Evolutionary conservation across 2,797 vertebrate genomes (phyloP).

Genomic region (Distichodus sexfasciatus): DNA sequence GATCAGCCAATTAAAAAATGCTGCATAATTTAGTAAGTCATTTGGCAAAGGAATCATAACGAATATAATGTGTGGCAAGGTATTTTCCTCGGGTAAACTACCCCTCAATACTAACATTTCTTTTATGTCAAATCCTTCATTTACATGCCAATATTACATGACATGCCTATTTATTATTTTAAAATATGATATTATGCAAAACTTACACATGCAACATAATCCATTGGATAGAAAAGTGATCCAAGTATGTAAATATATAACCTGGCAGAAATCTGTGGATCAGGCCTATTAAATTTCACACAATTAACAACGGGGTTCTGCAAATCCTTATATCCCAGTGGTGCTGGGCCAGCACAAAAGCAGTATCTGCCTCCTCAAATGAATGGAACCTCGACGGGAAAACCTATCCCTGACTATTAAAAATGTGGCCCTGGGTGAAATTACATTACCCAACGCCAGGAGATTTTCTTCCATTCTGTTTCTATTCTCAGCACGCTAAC

Average conservation of each 20-base stretch:
- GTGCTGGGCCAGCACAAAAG: slow-evolving; percentile 67
- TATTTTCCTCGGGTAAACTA: slow-evolving; percentile 49
- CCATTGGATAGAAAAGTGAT: background rate
- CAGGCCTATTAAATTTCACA: slow-evolving; percentile 62
- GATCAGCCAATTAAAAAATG: slow-evolving; percentile 73
- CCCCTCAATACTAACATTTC: slow-evolving; percentile 31
- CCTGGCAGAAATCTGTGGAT: slow-evolving; percentile 55
- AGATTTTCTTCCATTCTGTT: slow-evolving; percentile 61
- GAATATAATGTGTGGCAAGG: slow-evolving; percentile 59
- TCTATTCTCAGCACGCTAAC: slow-evolving; percentile 61
- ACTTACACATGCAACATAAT: slow-evolving; percentile 1
- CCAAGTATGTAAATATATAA: slow-evolving; percentile 46
- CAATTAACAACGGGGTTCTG: slow-evolving; percentile 62
- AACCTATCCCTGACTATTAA: slow-evolving; percentile 67
- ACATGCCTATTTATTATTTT: slow-evolving; percentile 12
- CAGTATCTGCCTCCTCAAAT: slow-evolving; percentile 60
- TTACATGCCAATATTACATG: background rate
- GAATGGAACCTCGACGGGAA: slow-evolving; percentile 65
- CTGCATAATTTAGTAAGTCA: slow-evolving; percentile 75
- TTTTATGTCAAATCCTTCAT: background rate
- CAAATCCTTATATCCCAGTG: slow-evolving; percentile 55
- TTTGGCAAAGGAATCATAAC: slow-evolving; percentile 64
- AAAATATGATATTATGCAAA: slow-evolving; percentile 42
- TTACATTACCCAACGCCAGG: slow-evolving; percentile 61
- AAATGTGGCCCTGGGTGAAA: slow-evolving; percentile 69